Base-by-base conservation (phyloP, 1,140 invertebrate species). In the Lucilia sericata region DNA sequence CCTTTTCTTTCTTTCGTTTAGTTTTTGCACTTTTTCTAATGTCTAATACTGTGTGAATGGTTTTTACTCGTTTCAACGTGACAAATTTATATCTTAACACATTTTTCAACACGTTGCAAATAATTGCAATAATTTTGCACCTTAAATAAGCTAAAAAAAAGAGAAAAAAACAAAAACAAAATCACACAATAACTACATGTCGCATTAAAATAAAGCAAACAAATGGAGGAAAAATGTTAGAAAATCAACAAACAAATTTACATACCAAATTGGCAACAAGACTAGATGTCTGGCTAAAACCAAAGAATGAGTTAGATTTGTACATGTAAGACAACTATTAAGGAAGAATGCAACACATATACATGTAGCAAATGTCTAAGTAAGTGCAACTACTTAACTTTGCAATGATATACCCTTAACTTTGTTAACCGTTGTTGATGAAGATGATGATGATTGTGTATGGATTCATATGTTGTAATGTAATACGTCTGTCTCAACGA, bases 41-140 rank as follows among this genome's bases (percentile, higher is more conserved):
- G n/a, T 70, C 21, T 70, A 25, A 70, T 70, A 70, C 17, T 80
- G 76, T 80, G 76, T 80, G 42, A 80, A 51, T 80, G 42, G 76
- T 49, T 80, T 25, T 80, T 70, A 25, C 9, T 10, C 19, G 65
- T 70, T 80, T 80, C 76, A 42, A 80, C 76, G 76, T 80, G 76
- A 80, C 76, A 80, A 80, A 80, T 80, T 80, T 80, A 80, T 80
- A 80, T 80, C 76, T 80, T 49, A 80, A 80, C 76, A 80, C 76
- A 80, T 80, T 49, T 80, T 51, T 80, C 47, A 80, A 80, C 76
- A 80, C 76, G 76, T 80, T 51, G 76, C 76, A 80, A 80, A 80
- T 80, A 80, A 80, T 80, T 80, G 76, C 76, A 80, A 80, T 80
- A 80, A 80, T 80, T 80, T 80, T 80, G 76, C 76, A 80, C 76